Evolutionary conservation across 2,888 invertebrate genomes (phyloP).

Genomic region (Tromatobia lineatoria): DNA sequence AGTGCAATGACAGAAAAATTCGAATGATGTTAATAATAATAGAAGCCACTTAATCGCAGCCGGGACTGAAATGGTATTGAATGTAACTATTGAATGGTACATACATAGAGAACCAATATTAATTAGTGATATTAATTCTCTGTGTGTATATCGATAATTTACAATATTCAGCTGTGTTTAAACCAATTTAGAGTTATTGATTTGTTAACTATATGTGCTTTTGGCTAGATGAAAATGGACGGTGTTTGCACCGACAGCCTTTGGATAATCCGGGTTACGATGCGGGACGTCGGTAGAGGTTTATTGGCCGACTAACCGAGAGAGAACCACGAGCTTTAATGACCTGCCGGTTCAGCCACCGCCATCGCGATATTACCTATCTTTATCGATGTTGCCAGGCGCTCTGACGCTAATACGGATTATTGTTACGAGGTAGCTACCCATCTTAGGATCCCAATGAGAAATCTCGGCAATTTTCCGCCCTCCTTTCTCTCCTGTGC

Average conservation of each 20-base stretch:
- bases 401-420: constrained; percentile 35
- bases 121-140: no score
- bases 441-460: background rate
- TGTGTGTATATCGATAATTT: background rate
- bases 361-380: constrained; percentile 68
- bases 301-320: constrained; percentile 73
- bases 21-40: no score
- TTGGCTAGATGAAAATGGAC: background rate
- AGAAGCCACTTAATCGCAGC: no score
- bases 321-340: constrained; percentile 70
- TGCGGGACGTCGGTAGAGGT: constrained; percentile 55
- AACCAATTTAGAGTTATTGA: background rate
- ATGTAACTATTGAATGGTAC: no score
- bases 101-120: no score
- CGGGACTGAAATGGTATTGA: no score
- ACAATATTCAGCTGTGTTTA: background rate
- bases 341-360: constrained; percentile 61
- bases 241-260: constrained; percentile 11
- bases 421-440: constrained; percentile 34
- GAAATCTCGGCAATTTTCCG: constrained; percentile 3
- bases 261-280: constrained; percentile 55
- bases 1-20: no score
- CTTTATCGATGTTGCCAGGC: constrained; percentile 69
- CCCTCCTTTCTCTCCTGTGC: background rate
- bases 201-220: background rate